phyloP scores from a whole-genome alignment of 1,140 invertebrate species.

The Schlechtendalia chinensis region DNA sequence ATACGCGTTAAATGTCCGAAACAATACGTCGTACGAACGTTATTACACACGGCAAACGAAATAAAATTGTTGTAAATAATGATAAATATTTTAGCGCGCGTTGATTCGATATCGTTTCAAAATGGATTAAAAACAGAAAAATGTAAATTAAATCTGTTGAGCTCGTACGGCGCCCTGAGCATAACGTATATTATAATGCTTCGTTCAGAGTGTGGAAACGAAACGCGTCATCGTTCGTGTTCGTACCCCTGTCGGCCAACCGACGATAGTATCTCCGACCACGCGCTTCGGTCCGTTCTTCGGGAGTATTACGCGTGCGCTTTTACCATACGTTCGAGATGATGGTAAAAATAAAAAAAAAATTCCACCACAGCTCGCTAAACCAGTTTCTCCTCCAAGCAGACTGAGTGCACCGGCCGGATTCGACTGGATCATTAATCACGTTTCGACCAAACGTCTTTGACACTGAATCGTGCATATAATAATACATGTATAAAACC shows the following conservation, averaged over 20 bases:
- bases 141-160: too few relatives aligned
- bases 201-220: background rate
- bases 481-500: too few relatives aligned
- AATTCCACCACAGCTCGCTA: background rate
- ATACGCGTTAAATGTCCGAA: too few relatives aligned
- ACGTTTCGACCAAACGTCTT: slow-evolving; percentile 3
- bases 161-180: background rate
- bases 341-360: background rate
- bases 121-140: too few relatives aligned
- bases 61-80: too few relatives aligned
- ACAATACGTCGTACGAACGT: too few relatives aligned
- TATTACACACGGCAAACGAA: too few relatives aligned
- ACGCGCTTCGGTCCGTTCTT: background rate
- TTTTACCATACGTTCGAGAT: background rate
- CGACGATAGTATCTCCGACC: slow-evolving; percentile 5
- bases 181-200: background rate
- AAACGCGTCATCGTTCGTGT: slow-evolving; percentile 14
- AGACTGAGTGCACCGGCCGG: background rate
- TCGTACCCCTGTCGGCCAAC: background rate
- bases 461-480: background rate
- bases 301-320: background rate
- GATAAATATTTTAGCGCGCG: too few relatives aligned
- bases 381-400: slow-evolving; percentile 32
- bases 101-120: too few relatives aligned
- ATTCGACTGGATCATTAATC: slow-evolving; percentile 22